A percentile compares a stretch with the other conserved stretches of the same genome.
Evolutionary conservation across 2,113 vertebrate genomes (phyloP).

Genomic region (Falcunculus frontatus): DNA sequence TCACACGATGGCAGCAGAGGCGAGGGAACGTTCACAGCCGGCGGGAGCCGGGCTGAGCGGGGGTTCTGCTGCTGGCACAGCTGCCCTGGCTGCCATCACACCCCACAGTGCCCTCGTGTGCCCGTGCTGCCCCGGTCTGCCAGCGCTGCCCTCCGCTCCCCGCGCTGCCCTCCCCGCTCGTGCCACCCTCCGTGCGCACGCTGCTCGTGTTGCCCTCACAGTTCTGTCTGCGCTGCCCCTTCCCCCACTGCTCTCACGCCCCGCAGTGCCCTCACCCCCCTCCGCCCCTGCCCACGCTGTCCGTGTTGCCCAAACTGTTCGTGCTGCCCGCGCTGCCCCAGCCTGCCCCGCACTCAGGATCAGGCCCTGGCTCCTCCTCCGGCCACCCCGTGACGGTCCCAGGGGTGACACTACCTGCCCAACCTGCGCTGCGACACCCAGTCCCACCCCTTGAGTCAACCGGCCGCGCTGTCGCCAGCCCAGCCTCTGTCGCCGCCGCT

Average conservation of each 20-base stretch:
- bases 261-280: neutral
- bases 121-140: neutral
- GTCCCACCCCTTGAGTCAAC: constrained; percentile 41
- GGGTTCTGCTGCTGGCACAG: neutral
- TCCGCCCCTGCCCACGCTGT: neutral
- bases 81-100: neutral
- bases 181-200: neutral
- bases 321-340: neutral
- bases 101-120: neutral
- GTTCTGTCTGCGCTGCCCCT: neutral
- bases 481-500: neutral
- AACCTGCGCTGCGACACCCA: constrained; percentile 36
- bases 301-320: fast-evolving
- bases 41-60: neutral
- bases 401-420: constrained; percentile 49
- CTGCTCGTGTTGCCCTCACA: too few relatives aligned
- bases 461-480: neutral
- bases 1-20: constrained; percentile 54
- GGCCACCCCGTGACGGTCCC: constrained; percentile 5
- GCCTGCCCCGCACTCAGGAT: neutral
- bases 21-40: neutral
- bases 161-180: too few relatives aligned
- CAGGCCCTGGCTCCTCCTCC: neutral
- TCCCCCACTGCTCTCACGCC: neutral
- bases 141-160: too few relatives aligned